A percentile compares a stretch with the other conserved stretches of the same genome.
phyloP scores from a whole-genome alignment of 1,140 invertebrate species.

The Hydropsyche tenuis region DNA sequence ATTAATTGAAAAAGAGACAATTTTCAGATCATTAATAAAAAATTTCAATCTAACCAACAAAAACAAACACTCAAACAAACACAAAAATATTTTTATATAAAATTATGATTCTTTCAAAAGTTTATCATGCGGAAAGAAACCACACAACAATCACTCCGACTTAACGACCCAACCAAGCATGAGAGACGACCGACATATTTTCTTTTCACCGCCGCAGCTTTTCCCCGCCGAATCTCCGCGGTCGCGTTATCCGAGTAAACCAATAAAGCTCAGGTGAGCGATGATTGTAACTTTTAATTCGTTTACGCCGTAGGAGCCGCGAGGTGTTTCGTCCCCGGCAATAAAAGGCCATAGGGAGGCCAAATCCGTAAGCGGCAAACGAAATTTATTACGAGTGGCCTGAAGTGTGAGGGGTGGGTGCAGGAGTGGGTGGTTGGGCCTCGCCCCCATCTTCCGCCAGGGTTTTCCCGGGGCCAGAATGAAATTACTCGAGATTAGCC shows the following conservation, averaged over 20 bases:
- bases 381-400: conserved; percentile 41
- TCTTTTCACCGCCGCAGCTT: no score
- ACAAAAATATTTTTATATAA: no score
- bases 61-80: no score
- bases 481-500: conserved; percentile 47
- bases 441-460: neutral
- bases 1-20: no score
- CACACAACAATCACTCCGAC: no score
- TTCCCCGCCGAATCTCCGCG: no score
- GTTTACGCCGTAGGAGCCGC: conserved; percentile 22
- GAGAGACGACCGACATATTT: neutral
- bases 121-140: no score
- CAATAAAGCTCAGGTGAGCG: conserved; percentile 45
- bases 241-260: conserved; percentile 32
- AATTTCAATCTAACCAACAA: no score
- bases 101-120: no score
- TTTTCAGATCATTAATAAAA: no score
- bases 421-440: no score
- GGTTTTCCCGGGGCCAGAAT: conserved; percentile 10
- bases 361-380: conserved; percentile 46
- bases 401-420: neutral
- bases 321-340: conserved; percentile 24
- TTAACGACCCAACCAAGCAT: neutral
- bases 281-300: conserved; percentile 47
- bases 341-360: conserved; percentile 41